Percentiles rank a stretch among this genome's conserved stretches.
Conservation (phyloP, 2,888 invertebrate species). For the Polymixis lichenea region DNA sequence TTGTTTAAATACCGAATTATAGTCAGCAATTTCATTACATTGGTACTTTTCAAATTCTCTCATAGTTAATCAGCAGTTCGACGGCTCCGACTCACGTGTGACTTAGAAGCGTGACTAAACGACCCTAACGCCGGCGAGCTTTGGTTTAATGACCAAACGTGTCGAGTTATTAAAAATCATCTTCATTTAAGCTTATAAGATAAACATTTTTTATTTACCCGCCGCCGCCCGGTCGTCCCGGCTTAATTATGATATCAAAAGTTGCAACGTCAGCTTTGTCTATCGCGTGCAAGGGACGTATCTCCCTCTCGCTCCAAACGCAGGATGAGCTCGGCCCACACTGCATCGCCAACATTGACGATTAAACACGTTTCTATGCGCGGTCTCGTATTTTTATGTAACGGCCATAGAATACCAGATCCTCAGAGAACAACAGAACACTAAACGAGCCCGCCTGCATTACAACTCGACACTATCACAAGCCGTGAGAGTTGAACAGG, state of each 20-base stretch:
- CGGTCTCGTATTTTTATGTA: slow-evolving; percentile 86
- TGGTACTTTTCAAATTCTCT: slow-evolving; percentile 51
- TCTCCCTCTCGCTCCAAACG: slow-evolving; percentile 77
- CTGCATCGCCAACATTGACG: slow-evolving; percentile 81
- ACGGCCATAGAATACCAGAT: slow-evolving; percentile 61
- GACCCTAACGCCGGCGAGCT: slow-evolving; percentile 71
- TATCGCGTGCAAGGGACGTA: slow-evolving; percentile 73
- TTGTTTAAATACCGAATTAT: slow-evolving; percentile 1
- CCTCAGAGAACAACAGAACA: slow-evolving; percentile 72
- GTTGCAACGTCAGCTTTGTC: slow-evolving; percentile 81
- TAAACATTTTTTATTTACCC: slow-evolving; percentile 85
- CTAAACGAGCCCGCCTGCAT: slow-evolving; percentile 78
- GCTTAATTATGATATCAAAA: slow-evolving; percentile 90
- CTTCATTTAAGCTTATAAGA: slow-evolving; percentile 83
- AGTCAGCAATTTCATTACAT: slow-evolving; percentile 40
- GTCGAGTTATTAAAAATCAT: slow-evolving; percentile 84
- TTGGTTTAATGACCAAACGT: slow-evolving; percentile 81
- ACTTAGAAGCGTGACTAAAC: slow-evolving; percentile 72
- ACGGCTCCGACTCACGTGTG: slow-evolving; percentile 62
- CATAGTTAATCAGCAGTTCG: slow-evolving; percentile 67
- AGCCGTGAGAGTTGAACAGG: slow-evolving; percentile 76
- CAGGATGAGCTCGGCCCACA: slow-evolving; percentile 77
- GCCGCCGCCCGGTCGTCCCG: slow-evolving; percentile 71
- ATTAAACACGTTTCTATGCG: slow-evolving; percentile 90
- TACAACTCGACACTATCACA: slow-evolving; percentile 74